Base-by-base conservation (phyloP, 23 tunicate genomes). In the Diplosoma virens region DNA sequence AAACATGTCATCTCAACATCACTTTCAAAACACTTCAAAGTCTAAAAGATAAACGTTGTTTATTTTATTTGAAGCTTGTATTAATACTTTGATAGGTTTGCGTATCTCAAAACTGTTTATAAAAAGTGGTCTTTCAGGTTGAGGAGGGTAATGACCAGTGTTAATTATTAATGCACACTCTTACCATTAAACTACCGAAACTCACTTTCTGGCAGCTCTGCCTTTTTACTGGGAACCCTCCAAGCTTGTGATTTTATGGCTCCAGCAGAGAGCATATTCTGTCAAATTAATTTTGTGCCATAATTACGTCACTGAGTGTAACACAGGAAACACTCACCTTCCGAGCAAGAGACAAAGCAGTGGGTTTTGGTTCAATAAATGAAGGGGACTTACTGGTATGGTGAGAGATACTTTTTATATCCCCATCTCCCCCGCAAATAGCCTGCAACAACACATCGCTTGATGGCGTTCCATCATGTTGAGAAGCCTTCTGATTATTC, bases 361-460 rank as follows among this genome's bases (percentile, higher is more conserved):
- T 92, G 17, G 84, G 92, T 70, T 82, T 74, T 0, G 97, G 97
- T 46, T 84, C 92, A 47, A 86, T 86, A 59, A 78, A 78, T 26
- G 33, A 80, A 11, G 47, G 30, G 32, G 67, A 23, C 81, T 72
- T 77, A 1, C 32, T 37, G 11, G 45, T 23, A 16, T 77, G 71
- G 37, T 37, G 3, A 18, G 27, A 56, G 24, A 37, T 24, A 34
- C 25, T 18, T 18, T 67, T 67, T 4, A 2, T 11, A 23, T 3
- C 14, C 25, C 26, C 66, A 37, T 1, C 68, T n/a, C n/a, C n/a
- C 22, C 58, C 77, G 25, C 86, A 81, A 1, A 81, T 1, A 79
- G 73, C 73, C 86, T 81, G 76, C 9, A 47, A 22, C 3, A 29
- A n/a, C n/a, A n/a, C n/a, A n/a, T n/a, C n/a, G n/a, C n/a, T n/a